phyloP scores from a whole-genome alignment of 1,140 invertebrate species.

The Cryptotermes secundus region DNA sequence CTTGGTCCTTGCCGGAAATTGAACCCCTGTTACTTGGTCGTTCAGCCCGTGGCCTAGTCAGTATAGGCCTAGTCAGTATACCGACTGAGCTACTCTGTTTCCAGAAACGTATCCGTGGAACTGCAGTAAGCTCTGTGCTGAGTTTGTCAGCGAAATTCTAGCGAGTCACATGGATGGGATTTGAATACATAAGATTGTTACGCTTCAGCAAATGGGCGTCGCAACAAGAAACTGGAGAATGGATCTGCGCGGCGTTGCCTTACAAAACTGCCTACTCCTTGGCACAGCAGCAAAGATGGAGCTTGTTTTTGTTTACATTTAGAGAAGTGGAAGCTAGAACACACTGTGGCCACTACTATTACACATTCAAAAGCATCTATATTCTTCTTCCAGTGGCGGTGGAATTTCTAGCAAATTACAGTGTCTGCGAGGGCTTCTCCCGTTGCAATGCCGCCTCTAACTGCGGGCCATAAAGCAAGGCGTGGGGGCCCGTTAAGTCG shows the following conservation, averaged over 20 bases:
- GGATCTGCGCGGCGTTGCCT: too few species aligned
- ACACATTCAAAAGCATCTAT: background rate
- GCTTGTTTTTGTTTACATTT: background rate
- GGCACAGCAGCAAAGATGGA: background rate
- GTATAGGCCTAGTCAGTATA: too few species aligned
- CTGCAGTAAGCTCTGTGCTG: too few species aligned
- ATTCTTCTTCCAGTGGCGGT: background rate
- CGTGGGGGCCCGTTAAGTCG: background rate
- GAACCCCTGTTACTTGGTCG: background rate
- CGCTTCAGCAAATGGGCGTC: background rate
- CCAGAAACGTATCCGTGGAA: too few species aligned
- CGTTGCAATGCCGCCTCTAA: background rate
- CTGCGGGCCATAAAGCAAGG: constrained; percentile 4
- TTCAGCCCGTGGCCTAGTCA: background rate
- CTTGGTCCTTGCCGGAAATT: background rate
- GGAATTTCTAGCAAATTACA: background rate
- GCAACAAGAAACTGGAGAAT: background rate
- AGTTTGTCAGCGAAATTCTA: too few species aligned
- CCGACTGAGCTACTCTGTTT: background rate
- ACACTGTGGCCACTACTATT: background rate
- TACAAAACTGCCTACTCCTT: too few species aligned
- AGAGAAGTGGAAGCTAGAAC: background rate
- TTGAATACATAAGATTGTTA: background rate
- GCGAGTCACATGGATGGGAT: background rate
- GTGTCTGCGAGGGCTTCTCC: background rate